phyloP scores from a whole-genome alignment of 1,140 invertebrate genomes.

The Euura lappo region DNA sequence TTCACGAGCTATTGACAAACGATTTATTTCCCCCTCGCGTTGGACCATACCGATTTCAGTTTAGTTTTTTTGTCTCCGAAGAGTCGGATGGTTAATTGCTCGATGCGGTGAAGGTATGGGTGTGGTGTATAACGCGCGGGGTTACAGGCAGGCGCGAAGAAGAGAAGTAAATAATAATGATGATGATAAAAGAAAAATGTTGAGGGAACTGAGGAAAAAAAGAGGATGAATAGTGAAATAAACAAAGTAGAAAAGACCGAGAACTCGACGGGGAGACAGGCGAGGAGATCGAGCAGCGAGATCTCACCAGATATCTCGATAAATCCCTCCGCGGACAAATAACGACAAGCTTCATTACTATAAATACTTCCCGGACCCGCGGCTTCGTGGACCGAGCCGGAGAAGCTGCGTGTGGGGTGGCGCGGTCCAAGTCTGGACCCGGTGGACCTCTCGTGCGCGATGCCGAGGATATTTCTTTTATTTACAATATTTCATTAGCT shows the following conservation, averaged over 20 bases:
- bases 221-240: too few relatives aligned
- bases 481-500: background rate
- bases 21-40: too few relatives aligned
- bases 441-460: constrained; percentile 23
- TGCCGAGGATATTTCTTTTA: background rate
- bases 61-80: too few relatives aligned
- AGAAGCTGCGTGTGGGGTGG: constrained; percentile 5
- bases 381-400: background rate
- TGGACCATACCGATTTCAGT: too few relatives aligned
- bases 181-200: too few relatives aligned
- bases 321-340: constrained; percentile 59
- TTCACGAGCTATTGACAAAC: too few relatives aligned
- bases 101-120: too few relatives aligned
- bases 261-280: background rate
- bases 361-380: constrained; percentile 40
- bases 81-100: too few relatives aligned
- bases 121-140: too few relatives aligned
- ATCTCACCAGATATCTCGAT: constrained; percentile 57
- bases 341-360: constrained; percentile 61
- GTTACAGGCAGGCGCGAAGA: too few relatives aligned
- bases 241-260: background rate
- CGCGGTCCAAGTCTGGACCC: constrained; percentile 26
- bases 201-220: too few relatives aligned
- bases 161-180: too few relatives aligned
- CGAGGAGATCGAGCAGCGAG: constrained; percentile 44